phyloP scores from a whole-genome alignment of 2,888 invertebrate genomes.

The Mesoligia furuncula region DNA sequence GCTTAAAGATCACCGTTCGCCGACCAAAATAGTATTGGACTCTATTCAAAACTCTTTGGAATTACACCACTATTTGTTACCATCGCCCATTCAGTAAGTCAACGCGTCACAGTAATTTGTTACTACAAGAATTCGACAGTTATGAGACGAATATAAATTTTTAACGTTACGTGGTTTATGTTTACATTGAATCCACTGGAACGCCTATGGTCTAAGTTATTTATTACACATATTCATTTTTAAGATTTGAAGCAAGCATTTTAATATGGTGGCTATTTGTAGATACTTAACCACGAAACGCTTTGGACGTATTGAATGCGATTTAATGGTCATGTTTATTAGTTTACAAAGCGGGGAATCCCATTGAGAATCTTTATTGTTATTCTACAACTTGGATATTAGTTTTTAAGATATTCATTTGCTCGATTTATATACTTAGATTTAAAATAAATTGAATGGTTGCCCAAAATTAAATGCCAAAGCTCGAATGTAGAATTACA shows the following conservation, averaged over 20 bases:
- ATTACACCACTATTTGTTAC: constrained; percentile 89
- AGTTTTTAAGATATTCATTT: constrained; percentile 28
- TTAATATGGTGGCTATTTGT: constrained; percentile 70
- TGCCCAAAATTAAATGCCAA: background rate
- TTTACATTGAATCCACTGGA: constrained; percentile 72
- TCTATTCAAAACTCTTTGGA: constrained; percentile 90
- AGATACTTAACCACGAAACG: constrained; percentile 60
- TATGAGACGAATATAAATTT: constrained; percentile 84
- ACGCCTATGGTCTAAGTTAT: constrained; percentile 71
- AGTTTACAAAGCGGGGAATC: constrained; percentile 46
- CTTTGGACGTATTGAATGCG: constrained; percentile 55
- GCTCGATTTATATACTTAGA: background rate
- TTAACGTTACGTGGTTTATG: constrained; percentile 73
- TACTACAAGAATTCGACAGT: constrained; percentile 83
- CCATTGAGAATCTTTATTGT: constrained; percentile 39
- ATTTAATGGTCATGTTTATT: constrained; percentile 62
- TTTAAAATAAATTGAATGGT: background rate
- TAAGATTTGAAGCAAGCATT: constrained; percentile 70
- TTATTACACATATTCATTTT: constrained; percentile 74
- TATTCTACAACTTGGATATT: constrained; percentile 35
- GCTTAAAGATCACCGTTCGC: constrained; percentile 84
- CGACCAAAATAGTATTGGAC: constrained; percentile 89
- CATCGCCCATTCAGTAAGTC: constrained; percentile 89
- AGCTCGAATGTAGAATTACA: background rate
- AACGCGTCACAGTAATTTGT: constrained; percentile 84